These are phyloP conservation scores for Ylistrum balloti DNA, from an alignment of 1,140 invertebrate genomes.

Conservation along the genomic window DNA sequence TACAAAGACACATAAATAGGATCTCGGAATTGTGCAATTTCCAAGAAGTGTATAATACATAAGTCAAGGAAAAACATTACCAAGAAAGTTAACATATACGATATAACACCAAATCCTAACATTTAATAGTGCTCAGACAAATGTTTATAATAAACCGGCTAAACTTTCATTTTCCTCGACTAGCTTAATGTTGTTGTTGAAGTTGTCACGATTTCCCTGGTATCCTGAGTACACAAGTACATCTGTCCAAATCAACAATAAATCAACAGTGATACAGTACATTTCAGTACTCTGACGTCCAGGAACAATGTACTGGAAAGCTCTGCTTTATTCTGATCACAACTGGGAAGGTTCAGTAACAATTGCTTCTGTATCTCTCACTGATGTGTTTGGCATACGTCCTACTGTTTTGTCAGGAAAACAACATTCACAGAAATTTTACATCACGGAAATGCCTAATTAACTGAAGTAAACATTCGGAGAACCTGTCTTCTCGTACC, in stretches of 20 bases:
- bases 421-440: not conserved
- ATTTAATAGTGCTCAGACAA: too few species aligned
- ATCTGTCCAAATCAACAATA: not conserved
- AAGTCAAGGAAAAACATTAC: too few species aligned
- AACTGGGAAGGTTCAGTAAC: not conserved
- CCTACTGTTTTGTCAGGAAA: not conserved
- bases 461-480: not conserved
- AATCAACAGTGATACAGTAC: not conserved
- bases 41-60: too few species aligned
- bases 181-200: too few species aligned
- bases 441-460: conserved; percentile 29
- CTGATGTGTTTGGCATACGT: not conserved
- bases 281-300: not conserved
- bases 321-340: not conserved
- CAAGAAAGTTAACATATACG: too few species aligned
- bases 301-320: not conserved
- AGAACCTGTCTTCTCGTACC: conserved; percentile 5
- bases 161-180: too few species aligned
- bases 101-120: too few species aligned
- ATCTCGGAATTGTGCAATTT: too few species aligned
- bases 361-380: not conserved
- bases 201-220: too few species aligned
- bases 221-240: not conserved
- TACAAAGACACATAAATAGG: too few species aligned
- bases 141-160: too few species aligned